These are phyloP conservation scores for Polydrusus tereticollis DNA, from an alignment of 2,888 invertebrate species.

Conservation along the genomic window DNA sequence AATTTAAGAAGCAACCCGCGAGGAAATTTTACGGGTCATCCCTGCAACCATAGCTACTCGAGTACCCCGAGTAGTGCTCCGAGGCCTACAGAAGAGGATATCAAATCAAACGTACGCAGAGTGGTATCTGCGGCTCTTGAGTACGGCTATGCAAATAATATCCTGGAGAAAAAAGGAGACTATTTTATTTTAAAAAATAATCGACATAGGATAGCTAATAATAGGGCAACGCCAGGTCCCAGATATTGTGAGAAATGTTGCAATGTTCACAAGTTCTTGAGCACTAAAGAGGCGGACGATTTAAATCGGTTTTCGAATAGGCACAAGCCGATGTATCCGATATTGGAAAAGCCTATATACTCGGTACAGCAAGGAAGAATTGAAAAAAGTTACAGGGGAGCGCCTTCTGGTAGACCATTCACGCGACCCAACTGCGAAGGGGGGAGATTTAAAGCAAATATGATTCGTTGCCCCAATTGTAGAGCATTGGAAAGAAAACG, in stretches of 20 bases:
- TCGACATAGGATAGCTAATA: slow-evolving; percentile 34
- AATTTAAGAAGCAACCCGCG: slow-evolving; percentile 2
- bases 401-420: neutral
- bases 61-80: slow-evolving; percentile 46
- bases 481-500: slow-evolving; percentile 5
- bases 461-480: slow-evolving; percentile 1
- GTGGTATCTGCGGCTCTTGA: slow-evolving; percentile 57
- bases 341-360: neutral
- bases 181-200: slow-evolving; percentile 53
- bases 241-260: slow-evolving; percentile 35
- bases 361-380: slow-evolving; percentile 11
- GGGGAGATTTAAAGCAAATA: neutral
- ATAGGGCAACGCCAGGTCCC: slow-evolving; percentile 47
- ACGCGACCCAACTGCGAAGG: neutral
- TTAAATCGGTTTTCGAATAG: neutral
- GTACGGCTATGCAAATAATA: slow-evolving; percentile 57
- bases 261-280: slow-evolving; percentile 12
- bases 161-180: slow-evolving; percentile 56
- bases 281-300: neutral
- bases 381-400: neutral
- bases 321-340: neutral
- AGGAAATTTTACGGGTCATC: slow-evolving; percentile 29
- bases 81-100: slow-evolving; percentile 18
- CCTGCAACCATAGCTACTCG: slow-evolving; percentile 40
- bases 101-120: slow-evolving; percentile 50